These are phyloP conservation scores for Eleginops maclovinus DNA, from an alignment of 2,113 vertebrate species.

Conservation along the genomic window DNA sequence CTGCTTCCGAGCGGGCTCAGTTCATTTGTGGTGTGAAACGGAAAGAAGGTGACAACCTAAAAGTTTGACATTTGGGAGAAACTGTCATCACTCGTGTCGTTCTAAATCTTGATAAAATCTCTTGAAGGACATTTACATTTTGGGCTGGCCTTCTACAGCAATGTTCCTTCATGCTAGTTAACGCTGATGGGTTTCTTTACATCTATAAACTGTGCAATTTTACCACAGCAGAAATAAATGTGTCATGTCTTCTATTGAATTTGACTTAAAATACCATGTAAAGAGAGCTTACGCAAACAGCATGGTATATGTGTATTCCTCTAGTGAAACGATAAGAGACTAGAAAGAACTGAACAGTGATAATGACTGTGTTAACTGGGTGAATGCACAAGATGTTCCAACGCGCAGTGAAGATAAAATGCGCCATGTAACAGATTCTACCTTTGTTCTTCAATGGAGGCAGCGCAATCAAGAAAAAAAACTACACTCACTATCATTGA, in stretches of 20 bases:
- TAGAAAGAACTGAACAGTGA: slow-evolving; percentile 3
- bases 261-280: slow-evolving; percentile 27
- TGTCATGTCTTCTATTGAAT: slow-evolving; percentile 5
- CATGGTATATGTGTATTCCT: slow-evolving; percentile 16
- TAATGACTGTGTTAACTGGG: slow-evolving; percentile 22
- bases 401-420: slow-evolving; percentile 23
- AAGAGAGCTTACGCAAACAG: slow-evolving; percentile 25
- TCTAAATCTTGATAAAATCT: neutral
- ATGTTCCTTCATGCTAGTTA: slow-evolving; percentile 1
- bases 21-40: neutral
- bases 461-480: slow-evolving; percentile 37
- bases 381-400: neutral
- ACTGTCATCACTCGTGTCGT: neutral
- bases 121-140: too few species aligned
- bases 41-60: neutral
- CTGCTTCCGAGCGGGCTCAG: neutral
- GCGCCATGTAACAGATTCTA: slow-evolving; percentile 38
- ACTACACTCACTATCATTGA: slow-evolving; percentile 42
- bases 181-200: slow-evolving; percentile 23
- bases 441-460: slow-evolving; percentile 48
- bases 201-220: slow-evolving; percentile 22
- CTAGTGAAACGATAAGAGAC: slow-evolving; percentile 21
- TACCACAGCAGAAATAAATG: slow-evolving; percentile 16
- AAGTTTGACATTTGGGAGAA: neutral
- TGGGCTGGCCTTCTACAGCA: neutral